phyloP scores from a whole-genome alignment of 2,888 invertebrate species.

The Osmoderma eremita region DNA sequence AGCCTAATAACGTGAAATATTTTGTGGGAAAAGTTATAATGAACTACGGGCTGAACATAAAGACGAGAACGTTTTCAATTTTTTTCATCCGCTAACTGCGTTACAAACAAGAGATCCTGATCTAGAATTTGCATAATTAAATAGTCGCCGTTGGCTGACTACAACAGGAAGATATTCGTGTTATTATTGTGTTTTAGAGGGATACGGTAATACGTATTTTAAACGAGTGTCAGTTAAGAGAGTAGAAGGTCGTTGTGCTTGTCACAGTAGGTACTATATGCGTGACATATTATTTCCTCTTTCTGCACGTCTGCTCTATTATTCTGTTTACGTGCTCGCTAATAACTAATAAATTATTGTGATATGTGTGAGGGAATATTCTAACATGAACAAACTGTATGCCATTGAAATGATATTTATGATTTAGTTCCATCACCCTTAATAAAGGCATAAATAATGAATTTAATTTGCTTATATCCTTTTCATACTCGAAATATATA shows the following conservation, averaged over 20 bases:
- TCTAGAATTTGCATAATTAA: constrained; percentile 35
- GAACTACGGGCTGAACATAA: neutral
- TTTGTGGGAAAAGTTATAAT: neutral
- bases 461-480: too few relatives aligned
- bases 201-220: neutral
- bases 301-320: constrained; percentile 1
- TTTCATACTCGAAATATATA: too few relatives aligned
- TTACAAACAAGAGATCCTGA: constrained; percentile 15
- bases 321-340: neutral
- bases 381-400: neutral
- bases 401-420: too few relatives aligned
- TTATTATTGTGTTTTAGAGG: constrained; percentile 19
- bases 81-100: constrained; percentile 2
- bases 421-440: too few relatives aligned
- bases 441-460: too few relatives aligned
- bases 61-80: neutral
- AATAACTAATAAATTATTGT: neutral
- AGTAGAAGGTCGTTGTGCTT: constrained; percentile 20
- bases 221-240: constrained; percentile 3
- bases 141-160: constrained; percentile 21
- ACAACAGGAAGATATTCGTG: neutral
- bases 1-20: too few relatives aligned
- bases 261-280: neutral
- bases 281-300: constrained; percentile 16
- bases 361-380: neutral